phyloP scores from a whole-genome alignment of 2,113 vertebrate genomes.

The Psilopogon haemacephalus region DNA sequence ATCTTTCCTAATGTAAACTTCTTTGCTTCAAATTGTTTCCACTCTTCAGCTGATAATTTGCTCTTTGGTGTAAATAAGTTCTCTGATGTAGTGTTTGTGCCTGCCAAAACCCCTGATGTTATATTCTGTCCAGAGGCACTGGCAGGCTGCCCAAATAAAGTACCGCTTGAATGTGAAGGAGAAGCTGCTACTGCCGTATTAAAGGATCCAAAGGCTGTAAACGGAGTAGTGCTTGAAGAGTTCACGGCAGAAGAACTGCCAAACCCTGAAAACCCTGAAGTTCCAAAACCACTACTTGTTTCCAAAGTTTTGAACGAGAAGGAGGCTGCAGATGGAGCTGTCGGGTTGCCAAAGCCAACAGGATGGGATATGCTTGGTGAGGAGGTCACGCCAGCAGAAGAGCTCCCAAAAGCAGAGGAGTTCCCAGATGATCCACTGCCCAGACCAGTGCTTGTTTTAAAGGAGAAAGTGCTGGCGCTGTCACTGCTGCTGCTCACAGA shows the following conservation, averaged over 20 bases:
- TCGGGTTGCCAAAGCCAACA: neutral
- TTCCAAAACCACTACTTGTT: neutral
- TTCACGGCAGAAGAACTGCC: neutral
- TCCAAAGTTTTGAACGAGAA: neutral
- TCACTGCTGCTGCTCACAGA: slow-evolving; percentile 46
- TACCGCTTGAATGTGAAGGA: neutral
- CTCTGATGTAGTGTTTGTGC: neutral
- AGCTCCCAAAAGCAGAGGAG: neutral
- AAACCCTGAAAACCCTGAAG: neutral
- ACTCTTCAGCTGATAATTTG: neutral
- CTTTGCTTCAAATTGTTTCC: slow-evolving; percentile 37
- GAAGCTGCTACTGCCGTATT: neutral
- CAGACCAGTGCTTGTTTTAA: slow-evolving; percentile 72
- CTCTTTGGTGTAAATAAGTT: neutral
- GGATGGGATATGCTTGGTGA: neutral
- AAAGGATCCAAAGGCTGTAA: neutral
- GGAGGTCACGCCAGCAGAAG: neutral
- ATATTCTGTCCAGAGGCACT: neutral
- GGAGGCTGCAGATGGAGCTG: neutral
- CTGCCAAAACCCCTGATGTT: neutral
- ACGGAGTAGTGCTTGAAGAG: neutral
- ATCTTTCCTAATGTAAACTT: slow-evolving; percentile 85
- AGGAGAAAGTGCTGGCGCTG: slow-evolving; percentile 77
- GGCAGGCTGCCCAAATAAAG: neutral
- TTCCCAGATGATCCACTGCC: neutral